Percentiles rank a stretch among this genome's conserved stretches.
These are phyloP conservation scores for Cantharis rufa DNA, from an alignment of 2,888 invertebrate genomes.

Conservation along the genomic window DNA sequence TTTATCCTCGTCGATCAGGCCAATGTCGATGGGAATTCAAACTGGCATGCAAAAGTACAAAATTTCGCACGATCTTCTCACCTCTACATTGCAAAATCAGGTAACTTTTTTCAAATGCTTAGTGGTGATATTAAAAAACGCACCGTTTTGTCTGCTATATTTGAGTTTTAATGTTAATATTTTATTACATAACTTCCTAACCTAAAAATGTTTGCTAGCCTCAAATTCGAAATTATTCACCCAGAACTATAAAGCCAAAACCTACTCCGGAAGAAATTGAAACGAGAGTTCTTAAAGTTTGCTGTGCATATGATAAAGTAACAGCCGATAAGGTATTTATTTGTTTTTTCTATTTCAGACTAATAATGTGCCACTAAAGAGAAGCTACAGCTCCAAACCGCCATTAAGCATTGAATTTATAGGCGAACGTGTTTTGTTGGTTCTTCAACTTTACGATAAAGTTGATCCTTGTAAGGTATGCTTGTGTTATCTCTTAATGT, in stretches of 20 bases:
- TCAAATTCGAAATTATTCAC: conserved; percentile 46
- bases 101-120: background rate
- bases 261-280: conserved; percentile 69
- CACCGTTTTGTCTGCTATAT: background rate
- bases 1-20: background rate
- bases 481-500: conserved; percentile 44
- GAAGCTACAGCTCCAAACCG: conserved; percentile 75
- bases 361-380: conserved; percentile 66
- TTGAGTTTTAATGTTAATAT: background rate
- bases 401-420: conserved; percentile 84
- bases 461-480: conserved; percentile 90
- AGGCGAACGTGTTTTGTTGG: conserved; percentile 88
- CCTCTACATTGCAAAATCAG: background rate
- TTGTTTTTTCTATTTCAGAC: conserved; percentile 60
- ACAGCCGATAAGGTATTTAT: conserved; percentile 78
- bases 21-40: background rate
- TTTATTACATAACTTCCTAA: conserved; percentile 28
- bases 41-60: background rate
- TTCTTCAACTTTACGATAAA: conserved; percentile 98
- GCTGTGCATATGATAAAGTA: conserved; percentile 88
- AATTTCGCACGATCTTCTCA: background rate
- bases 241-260: conserved; percentile 56
- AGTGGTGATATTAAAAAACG: background rate
- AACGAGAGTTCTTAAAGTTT: conserved; percentile 84
- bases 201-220: conserved; percentile 29